Percentiles rank a stretch among this genome's conserved stretches.
Evolutionary conservation across 2,888 invertebrate genomes (phyloP).

Genomic region (Conchocele bisecta): DNA sequence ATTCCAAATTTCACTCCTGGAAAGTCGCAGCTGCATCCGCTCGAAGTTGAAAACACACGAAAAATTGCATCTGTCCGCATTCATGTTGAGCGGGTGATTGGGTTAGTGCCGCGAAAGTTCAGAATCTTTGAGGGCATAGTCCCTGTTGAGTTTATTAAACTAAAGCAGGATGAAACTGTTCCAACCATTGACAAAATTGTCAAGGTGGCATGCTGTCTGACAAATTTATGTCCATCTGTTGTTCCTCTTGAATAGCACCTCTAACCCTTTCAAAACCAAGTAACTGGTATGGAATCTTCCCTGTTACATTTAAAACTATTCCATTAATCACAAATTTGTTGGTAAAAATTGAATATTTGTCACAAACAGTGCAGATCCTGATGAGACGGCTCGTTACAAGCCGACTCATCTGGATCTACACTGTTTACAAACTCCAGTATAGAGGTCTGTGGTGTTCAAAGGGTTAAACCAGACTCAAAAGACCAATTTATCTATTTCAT

Average conservation of each 20-base stretch:
- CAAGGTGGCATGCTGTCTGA: conserved; percentile 20
- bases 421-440: no score
- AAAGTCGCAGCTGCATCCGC: conserved; percentile 30
- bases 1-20: conserved; percentile 56
- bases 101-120: conserved; percentile 23
- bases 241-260: conserved; percentile 21
- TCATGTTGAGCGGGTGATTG: conserved; percentile 56
- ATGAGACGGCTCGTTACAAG: no score
- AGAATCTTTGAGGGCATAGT: conserved; percentile 28
- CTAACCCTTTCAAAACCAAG: no score
- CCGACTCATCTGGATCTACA: no score
- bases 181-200: conserved; percentile 38
- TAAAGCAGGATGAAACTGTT: conserved; percentile 14
- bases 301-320: no score
- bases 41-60: conserved; percentile 44
- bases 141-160: conserved; percentile 18
- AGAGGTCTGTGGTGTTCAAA: no score
- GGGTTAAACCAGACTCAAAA: no score
- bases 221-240: conserved; percentile 30
- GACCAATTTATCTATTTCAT: no score
- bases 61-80: conserved; percentile 48
- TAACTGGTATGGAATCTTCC: no score
- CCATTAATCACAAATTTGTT: no score
- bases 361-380: no score
- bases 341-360: no score